A percentile compares a stretch with the other conserved stretches of the same genome.
These are phyloP conservation scores for Drosophila villosipedis DNA, from an alignment of 2,888 invertebrate species.

Conservation along the genomic window DNA sequence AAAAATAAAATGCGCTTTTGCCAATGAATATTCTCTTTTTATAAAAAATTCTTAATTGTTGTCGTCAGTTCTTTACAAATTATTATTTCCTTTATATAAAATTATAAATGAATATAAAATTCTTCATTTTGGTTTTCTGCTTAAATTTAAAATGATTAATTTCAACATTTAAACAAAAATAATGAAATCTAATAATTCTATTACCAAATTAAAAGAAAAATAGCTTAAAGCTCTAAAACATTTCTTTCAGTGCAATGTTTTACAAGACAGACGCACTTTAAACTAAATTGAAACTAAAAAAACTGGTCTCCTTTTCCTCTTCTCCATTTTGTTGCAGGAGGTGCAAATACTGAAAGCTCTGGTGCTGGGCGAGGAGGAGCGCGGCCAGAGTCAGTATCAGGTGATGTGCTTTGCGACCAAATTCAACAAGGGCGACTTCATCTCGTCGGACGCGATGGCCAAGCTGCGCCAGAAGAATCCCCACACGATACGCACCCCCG, in stretches of 20 bases:
- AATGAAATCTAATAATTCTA: too few species aligned
- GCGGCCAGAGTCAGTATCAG: slow-evolving; percentile 94
- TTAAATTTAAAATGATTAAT: too few species aligned
- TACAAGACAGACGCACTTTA: background rate
- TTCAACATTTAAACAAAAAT: too few species aligned
- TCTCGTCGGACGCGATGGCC: slow-evolving; percentile 98
- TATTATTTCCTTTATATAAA: too few species aligned
- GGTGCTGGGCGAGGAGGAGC: slow-evolving; percentile 96
- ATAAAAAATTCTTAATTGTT: too few species aligned
- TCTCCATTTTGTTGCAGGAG: slow-evolving; percentile 87
- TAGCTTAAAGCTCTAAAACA: too few species aligned
- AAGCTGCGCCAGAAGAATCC: slow-evolving; percentile 96
- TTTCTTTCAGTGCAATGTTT: background rate
- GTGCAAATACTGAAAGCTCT: slow-evolving; percentile 95
- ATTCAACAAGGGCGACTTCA: slow-evolving; percentile 96
- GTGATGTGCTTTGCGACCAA: slow-evolving; percentile 96
- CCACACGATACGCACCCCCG: slow-evolving; percentile 94
- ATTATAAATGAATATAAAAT: too few species aligned
- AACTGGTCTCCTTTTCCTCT: background rate
- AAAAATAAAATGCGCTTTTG: too few species aligned
- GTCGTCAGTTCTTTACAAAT: too few species aligned
- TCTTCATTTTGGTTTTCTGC: too few species aligned
- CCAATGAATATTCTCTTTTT: too few species aligned
- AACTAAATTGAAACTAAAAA: background rate
- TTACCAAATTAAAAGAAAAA: too few species aligned